phyloP scores from a whole-genome alignment of 2,113 vertebrate genomes.

The Psophia crepitans region DNA sequence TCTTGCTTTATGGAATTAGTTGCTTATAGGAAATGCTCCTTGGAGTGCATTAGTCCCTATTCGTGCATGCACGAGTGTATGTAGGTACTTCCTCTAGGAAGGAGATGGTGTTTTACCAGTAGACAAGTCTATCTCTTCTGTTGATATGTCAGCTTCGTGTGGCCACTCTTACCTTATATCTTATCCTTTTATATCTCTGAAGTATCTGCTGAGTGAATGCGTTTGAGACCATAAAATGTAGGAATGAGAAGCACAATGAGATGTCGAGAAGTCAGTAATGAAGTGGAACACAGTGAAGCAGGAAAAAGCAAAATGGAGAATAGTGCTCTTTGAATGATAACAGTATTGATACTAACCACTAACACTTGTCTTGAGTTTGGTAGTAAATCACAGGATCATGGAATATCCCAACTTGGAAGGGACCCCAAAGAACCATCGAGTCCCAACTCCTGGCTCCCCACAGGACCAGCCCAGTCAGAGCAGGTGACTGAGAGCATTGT shows the following conservation, averaged over 20 bases:
- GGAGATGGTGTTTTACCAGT: neutral
- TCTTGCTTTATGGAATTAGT: neutral
- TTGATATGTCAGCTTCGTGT: neutral
- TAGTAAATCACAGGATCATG: too few relatives aligned
- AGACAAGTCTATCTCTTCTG: neutral
- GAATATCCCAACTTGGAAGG: too few relatives aligned
- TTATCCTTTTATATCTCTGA: neutral
- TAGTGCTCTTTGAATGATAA: neutral
- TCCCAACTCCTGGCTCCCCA: too few relatives aligned
- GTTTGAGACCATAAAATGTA: neutral
- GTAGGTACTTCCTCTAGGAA: neutral
- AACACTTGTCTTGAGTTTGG: neutral
- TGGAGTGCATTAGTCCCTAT: neutral
- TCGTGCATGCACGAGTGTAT: rapidly evolving
- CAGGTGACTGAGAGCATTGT: too few relatives aligned
- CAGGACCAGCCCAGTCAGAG: too few relatives aligned
- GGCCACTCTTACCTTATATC: neutral
- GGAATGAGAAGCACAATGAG: neutral
- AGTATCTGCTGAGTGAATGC: neutral
- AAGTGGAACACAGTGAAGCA: neutral
- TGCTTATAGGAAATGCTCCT: neutral
- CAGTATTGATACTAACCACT: neutral
- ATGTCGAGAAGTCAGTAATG: neutral
- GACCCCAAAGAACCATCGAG: too few relatives aligned
- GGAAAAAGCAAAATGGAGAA: neutral